phyloP scores from a whole-genome alignment of 2,113 vertebrate genomes.

The Syngnathus scovelli region DNA sequence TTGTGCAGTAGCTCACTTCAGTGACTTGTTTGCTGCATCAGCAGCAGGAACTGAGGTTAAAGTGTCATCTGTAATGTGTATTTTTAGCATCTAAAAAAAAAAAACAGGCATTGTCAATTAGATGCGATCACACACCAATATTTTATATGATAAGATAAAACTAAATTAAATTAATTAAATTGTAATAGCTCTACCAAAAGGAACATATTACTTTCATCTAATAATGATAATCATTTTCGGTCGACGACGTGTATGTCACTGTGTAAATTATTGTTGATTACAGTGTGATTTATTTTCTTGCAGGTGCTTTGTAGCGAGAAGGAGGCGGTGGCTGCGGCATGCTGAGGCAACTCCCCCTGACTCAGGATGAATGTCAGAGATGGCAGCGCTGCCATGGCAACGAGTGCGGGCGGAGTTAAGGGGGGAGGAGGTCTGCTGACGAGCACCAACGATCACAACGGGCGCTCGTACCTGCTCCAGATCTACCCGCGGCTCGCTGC shows the following conservation, averaged over 20 bases:
- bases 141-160: too few relatives aligned
- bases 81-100: not conserved
- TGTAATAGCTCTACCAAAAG: too few relatives aligned
- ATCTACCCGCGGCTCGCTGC: constrained; percentile 82
- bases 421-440: constrained; percentile 57
- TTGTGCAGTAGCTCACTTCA: constrained; percentile 33
- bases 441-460: constrained; percentile 71
- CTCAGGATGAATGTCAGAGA: constrained; percentile 93
- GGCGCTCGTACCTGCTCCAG: constrained; percentile 79
- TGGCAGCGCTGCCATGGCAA: constrained; percentile 70
- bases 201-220: too few relatives aligned
- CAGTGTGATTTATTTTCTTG: constrained; percentile 16
- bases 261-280: not conserved
- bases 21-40: constrained; percentile 24
- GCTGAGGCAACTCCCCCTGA: constrained; percentile 74
- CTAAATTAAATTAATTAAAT: too few relatives aligned
- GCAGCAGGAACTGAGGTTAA: constrained; percentile 17
- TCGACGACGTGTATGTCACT: not conserved
- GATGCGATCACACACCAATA: too few relatives aligned
- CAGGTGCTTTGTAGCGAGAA: constrained; percentile 74
- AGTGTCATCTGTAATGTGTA: constrained; percentile 12
- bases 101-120: too few relatives aligned
- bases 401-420: constrained; percentile 53
- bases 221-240: too few relatives aligned
- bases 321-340: constrained; percentile 77